Conservation (phyloP, 2,888 invertebrate genomes). For the Carcina quercana region DNA sequence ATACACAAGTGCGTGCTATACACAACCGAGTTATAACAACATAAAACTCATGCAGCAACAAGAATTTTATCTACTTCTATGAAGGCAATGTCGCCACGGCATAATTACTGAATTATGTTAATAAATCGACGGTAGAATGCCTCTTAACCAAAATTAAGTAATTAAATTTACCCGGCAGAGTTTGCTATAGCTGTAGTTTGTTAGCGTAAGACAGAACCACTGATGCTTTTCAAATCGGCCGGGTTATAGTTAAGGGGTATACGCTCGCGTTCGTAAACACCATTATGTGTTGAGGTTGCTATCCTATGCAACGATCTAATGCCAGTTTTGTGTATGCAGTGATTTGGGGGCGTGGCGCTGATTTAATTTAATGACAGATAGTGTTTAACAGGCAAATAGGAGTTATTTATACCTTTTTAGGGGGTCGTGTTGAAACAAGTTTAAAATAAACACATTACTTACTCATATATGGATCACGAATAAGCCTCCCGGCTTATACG, state of each 20-base stretch:
- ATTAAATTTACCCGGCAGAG: slow-evolving; percentile 45
- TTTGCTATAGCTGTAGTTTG: slow-evolving; percentile 30
- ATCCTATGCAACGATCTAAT: slow-evolving; percentile 5
- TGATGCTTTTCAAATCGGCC: slow-evolving; percentile 27
- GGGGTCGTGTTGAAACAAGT: too few relatives aligned
- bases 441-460: too few relatives aligned
- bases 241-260: slow-evolving; percentile 29
- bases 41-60: not conserved
- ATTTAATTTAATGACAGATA: too few relatives aligned
- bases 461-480: too few relatives aligned
- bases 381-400: too few relatives aligned
- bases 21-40: not conserved
- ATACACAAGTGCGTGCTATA: not conserved
- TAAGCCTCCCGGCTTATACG: too few relatives aligned
- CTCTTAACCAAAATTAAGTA: slow-evolving; percentile 59
- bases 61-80: slow-evolving; percentile 17
- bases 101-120: slow-evolving; percentile 53
- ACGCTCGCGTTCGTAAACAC: slow-evolving; percentile 43
- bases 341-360: too few relatives aligned
- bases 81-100: slow-evolving; percentile 36
- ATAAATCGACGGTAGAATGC: slow-evolving; percentile 50
- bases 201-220: slow-evolving; percentile 20
- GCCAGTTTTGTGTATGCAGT: not conserved
- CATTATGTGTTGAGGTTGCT: slow-evolving; percentile 22
- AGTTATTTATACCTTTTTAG: too few relatives aligned